Conservation (phyloP, 2,888 invertebrate genomes). For the Stegophylla sp. region DNA sequence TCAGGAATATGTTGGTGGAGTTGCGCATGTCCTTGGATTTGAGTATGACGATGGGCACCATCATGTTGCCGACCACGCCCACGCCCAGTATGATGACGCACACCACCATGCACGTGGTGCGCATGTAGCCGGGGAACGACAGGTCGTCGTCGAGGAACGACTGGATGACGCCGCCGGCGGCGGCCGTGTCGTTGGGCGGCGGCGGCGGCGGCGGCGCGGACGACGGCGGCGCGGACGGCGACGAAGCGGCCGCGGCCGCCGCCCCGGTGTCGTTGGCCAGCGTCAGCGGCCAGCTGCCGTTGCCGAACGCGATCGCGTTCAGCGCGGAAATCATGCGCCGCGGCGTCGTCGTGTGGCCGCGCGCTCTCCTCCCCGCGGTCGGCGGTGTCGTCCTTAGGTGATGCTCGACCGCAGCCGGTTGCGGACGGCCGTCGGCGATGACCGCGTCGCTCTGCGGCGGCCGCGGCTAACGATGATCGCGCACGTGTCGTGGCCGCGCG, state of each 20-base stretch:
- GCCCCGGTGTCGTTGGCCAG: constrained; percentile 14
- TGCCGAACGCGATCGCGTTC: constrained; percentile 53
- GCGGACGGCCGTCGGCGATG: constrained; percentile 27
- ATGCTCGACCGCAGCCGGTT: constrained; percentile 48
- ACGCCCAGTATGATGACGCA: constrained; percentile 87
- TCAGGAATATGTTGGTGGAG: constrained; percentile 92
- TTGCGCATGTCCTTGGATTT: constrained; percentile 93
- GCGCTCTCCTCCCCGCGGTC: too few relatives aligned
- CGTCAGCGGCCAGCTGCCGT: constrained; percentile 45
- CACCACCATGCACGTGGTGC: constrained; percentile 79
- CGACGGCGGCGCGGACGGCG: constrained; percentile 60
- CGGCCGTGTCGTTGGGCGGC: constrained; percentile 55
- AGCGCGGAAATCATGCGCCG: constrained; percentile 56
- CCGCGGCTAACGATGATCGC: not conserved
- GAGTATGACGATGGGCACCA: constrained; percentile 91
- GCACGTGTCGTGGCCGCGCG: not conserved
- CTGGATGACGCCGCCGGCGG: constrained; percentile 64
- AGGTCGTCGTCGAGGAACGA: constrained; percentile 67
- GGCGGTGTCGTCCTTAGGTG: constrained; percentile 9
- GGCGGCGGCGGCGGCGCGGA: not conserved
- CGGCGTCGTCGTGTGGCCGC: not conserved
- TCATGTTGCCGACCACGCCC: constrained; percentile 89
- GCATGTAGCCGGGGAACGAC: constrained; percentile 62
- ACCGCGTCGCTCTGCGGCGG: constrained; percentile 17
- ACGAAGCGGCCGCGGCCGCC: constrained; percentile 64